Evolutionary conservation across 1,140 invertebrate species (phyloP).

Genomic region (Idris sp.): DNA sequence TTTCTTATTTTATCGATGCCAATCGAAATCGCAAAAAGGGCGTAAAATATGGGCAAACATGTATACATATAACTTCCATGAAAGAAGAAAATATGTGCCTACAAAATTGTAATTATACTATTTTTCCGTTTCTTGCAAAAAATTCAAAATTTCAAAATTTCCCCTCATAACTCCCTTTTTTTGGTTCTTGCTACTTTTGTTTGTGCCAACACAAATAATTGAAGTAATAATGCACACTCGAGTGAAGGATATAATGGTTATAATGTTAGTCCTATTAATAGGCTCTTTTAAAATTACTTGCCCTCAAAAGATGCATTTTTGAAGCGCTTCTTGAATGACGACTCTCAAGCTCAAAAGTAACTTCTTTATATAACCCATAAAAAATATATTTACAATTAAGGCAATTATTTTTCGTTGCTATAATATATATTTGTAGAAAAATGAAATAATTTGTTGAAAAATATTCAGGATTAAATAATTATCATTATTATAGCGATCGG

Average conservation of each 20-base stretch:
- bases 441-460: constrained; percentile 10
- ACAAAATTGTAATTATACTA: too few species aligned
- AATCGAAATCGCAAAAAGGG: constrained; percentile 51
- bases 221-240: constrained; percentile 49
- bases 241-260: constrained; percentile 52
- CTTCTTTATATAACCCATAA: too few species aligned
- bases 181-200: too few species aligned
- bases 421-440: too few species aligned
- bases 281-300: constrained; percentile 45
- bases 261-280: constrained; percentile 60
- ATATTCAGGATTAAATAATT: constrained; percentile 64
- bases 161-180: too few species aligned
- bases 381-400: too few species aligned
- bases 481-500: constrained; percentile 63
- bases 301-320: constrained; percentile 53
- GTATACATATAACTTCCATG: too few species aligned
- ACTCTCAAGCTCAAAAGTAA: constrained; percentile 37
- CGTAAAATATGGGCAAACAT: constrained; percentile 43
- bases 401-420: too few species aligned
- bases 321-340: constrained; percentile 52
- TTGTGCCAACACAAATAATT: too few species aligned
- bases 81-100: too few species aligned
- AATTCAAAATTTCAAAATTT: too few species aligned
- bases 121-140: too few species aligned
- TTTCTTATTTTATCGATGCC: constrained; percentile 62